These are phyloP conservation scores for Tamandua tetradactyla DNA, from an alignment of 2,797 vertebrate species.

Conservation along the genomic window DNA sequence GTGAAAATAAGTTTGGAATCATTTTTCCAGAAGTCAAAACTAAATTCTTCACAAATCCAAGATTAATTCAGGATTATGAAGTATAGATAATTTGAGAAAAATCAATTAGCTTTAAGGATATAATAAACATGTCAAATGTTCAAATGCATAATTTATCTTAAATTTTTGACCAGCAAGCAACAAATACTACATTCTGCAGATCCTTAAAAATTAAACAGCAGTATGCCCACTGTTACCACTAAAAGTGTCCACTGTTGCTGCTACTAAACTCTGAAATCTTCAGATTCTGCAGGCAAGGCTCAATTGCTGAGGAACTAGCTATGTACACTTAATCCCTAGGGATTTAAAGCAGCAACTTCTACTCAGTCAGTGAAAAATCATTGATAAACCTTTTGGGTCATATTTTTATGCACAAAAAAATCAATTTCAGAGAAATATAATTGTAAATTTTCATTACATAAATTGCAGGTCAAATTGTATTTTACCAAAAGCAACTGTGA, in stretches of 20 bases:
- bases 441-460: slow-evolving; percentile 4
- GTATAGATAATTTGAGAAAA: slow-evolving; percentile 75
- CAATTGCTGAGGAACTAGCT: background rate
- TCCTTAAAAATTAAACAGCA: slow-evolving; percentile 74
- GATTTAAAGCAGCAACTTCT: slow-evolving; percentile 24
- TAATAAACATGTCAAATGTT: slow-evolving; percentile 76
- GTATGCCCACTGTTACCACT: background rate
- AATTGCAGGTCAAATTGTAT: background rate
- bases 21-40: slow-evolving; percentile 50
- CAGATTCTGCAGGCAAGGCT: slow-evolving; percentile 28
- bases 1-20: slow-evolving; percentile 57
- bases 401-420: slow-evolving; percentile 33
- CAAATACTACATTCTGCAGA: slow-evolving; percentile 73
- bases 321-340: slow-evolving; percentile 9
- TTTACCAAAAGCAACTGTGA: background rate
- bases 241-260: background rate
- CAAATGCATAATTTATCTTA: slow-evolving; percentile 77
- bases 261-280: slow-evolving; percentile 48
- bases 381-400: background rate
- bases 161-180: slow-evolving; percentile 60
- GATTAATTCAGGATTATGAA: slow-evolving; percentile 76
- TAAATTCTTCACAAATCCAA: slow-evolving; percentile 48
- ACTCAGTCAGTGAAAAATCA: slow-evolving; percentile 35
- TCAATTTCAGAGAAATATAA: background rate
- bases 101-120: slow-evolving; percentile 71